Percentiles rank a stretch among this genome's conserved stretches.
phyloP scores from a whole-genome alignment of 2,113 vertebrate species.

The Fulmarus glacialis region DNA sequence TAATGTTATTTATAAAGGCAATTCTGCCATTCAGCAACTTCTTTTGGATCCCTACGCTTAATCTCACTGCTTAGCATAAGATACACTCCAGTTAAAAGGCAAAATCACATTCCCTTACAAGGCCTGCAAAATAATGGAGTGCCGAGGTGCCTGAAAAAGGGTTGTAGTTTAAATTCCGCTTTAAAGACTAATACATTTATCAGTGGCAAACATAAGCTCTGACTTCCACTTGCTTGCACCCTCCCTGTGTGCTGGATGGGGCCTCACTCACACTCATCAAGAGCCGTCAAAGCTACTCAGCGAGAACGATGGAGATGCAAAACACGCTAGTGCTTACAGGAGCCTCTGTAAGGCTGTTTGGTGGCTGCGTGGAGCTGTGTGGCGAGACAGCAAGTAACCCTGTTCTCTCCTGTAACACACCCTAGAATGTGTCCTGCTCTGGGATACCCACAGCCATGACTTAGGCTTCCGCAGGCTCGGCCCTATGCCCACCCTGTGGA shows the following conservation, averaged over 20 bases:
- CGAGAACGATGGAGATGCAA: neutral
- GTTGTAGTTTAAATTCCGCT: slow-evolving; percentile 58
- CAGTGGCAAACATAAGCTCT: slow-evolving; percentile 65
- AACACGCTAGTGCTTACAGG: accelerated
- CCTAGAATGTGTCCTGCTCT: neutral
- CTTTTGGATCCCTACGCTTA: slow-evolving; percentile 62
- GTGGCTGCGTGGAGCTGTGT: neutral
- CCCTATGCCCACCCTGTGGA: accelerated
- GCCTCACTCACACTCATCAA: neutral
- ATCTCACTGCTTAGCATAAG: slow-evolving; percentile 71
- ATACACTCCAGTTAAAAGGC: slow-evolving; percentile 71
- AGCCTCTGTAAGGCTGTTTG: neutral
- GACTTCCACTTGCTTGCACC: slow-evolving; percentile 7
- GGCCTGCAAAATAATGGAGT: slow-evolving; percentile 37
- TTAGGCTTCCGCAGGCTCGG: neutral
- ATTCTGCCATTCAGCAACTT: slow-evolving; percentile 73
- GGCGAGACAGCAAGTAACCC: neutral
- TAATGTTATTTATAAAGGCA: slow-evolving; percentile 75
- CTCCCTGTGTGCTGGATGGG: neutral
- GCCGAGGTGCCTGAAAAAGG: slow-evolving; percentile 47
- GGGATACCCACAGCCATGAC: neutral
- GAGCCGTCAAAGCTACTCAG: neutral
- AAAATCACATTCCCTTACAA: slow-evolving; percentile 68
- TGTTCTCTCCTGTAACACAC: neutral
- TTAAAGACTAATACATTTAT: slow-evolving; percentile 69